These are phyloP conservation scores for Dasysyrphus albostriatus DNA, from an alignment of 2,888 invertebrate species.

Conservation along the genomic window DNA sequence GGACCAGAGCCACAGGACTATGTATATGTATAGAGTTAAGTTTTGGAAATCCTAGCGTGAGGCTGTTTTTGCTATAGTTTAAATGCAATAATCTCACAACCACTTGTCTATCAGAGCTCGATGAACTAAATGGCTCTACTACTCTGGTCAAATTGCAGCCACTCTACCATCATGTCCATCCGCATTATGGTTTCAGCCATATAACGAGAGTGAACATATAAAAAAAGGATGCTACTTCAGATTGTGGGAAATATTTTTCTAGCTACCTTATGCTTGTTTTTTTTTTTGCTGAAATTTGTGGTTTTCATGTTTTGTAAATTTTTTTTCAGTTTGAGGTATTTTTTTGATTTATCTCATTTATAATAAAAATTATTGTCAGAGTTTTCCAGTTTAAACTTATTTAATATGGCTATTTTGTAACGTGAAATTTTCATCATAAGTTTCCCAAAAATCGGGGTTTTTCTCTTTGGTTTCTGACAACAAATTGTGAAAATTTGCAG, in stretches of 20 bases:
- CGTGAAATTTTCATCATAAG: no score
- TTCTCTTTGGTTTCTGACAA: no score
- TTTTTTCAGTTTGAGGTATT: no score
- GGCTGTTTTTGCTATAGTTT: constrained; percentile 31
- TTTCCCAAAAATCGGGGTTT: no score
- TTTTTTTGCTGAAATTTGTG: no score
- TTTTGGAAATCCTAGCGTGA: constrained; percentile 22
- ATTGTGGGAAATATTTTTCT: not conserved
- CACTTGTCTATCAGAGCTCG: constrained; percentile 27
- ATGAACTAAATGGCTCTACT: constrained; percentile 21
- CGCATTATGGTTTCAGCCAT: constrained; percentile 38
- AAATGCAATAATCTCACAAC: constrained; percentile 43
- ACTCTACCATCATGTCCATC: constrained; percentile 11
- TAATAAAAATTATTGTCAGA: no score
- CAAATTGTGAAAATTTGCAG: no score
- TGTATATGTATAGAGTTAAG: not conserved
- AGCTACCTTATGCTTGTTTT: constrained; percentile 6
- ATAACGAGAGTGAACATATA: constrained; percentile 23
- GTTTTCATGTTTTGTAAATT: no score
- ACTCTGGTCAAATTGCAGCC: not conserved
- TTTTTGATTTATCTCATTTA: no score
- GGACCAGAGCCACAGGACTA: not conserved
- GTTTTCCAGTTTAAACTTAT: no score
- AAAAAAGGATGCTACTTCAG: constrained; percentile 7
- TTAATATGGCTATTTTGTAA: no score